phyloP scores from a whole-genome alignment of 2,113 vertebrate species.

The Xenus cinereus region DNA sequence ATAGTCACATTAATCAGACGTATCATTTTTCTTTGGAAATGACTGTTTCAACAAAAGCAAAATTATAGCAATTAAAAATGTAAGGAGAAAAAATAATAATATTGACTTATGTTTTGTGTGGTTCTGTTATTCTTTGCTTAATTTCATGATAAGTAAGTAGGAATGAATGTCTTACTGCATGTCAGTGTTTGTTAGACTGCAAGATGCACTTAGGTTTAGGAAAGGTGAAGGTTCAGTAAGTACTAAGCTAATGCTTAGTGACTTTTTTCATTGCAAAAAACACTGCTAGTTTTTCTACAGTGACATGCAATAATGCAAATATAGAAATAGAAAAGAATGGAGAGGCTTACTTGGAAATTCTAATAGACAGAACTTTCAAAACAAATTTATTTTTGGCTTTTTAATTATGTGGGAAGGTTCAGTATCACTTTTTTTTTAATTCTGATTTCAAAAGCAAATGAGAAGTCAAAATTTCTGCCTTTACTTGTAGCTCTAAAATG shows the following conservation, averaged over 20 bases:
- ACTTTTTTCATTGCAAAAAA: not conserved
- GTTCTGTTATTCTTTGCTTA: not conserved
- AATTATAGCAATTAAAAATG: not conserved
- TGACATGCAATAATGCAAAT: not conserved
- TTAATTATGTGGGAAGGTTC: slow-evolving; percentile 18
- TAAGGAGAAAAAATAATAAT: not conserved
- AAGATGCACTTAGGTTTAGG: not conserved
- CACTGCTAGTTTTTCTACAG: not conserved
- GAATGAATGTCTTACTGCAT: not conserved
- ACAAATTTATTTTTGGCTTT: slow-evolving; percentile 28
- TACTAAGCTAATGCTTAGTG: not conserved
- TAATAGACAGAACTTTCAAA: not conserved
- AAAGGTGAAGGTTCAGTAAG: not conserved
- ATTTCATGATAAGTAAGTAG: not conserved
- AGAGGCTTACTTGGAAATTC: slow-evolving; percentile 18
- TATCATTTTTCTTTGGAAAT: not conserved
- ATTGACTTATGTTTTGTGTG: not conserved
- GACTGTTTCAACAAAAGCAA: slow-evolving; percentile 7
- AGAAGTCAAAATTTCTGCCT: slow-evolving; percentile 9
- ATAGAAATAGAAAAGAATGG: not conserved
- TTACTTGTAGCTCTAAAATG: not conserved
- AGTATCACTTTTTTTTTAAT: slow-evolving; percentile 12
- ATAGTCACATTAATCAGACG: not conserved
- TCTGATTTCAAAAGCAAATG: not conserved
- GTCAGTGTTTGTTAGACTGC: not conserved